Evolutionary conservation across 2,113 vertebrate genomes (phyloP).

Genomic region (Sceloporus tristichus): DNA sequence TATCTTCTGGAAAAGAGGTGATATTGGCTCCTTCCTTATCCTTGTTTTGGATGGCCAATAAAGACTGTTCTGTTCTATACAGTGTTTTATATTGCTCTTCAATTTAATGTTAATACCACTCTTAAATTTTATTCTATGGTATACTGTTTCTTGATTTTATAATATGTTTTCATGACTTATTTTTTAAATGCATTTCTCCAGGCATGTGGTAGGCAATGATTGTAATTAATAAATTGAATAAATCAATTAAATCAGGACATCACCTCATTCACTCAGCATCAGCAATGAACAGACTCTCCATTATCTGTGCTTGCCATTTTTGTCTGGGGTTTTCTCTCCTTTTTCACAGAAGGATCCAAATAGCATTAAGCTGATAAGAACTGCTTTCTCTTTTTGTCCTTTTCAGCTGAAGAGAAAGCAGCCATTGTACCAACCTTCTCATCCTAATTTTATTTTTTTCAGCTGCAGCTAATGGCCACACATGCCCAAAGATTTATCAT

Average conservation of each 20-base stretch:
- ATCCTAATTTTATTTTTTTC: not conserved
- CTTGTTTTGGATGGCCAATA: not conserved
- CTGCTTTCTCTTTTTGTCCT: not conserved
- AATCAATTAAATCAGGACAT: not conserved
- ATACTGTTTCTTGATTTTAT: not conserved
- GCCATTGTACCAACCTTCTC: too few relatives aligned
- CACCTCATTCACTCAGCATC: not conserved
- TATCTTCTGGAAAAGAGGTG: not conserved
- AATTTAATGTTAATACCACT: not conserved
- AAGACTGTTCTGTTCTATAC: not conserved
- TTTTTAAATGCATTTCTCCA: not conserved
- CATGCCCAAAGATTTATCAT: not conserved
- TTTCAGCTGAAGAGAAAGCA: not conserved
- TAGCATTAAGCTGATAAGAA: not conserved
- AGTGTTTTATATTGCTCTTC: not conserved
- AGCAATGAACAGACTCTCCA: not conserved
- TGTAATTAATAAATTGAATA: not conserved
- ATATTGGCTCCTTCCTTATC: not conserved
- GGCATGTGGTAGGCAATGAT: not conserved
- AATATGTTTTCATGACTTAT: not conserved
- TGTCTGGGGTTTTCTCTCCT: not conserved
- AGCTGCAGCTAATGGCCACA: not conserved
- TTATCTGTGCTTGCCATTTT: not conserved
- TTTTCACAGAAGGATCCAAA: not conserved
- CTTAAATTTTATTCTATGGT: not conserved